Evolutionary conservation across 1,140 invertebrate species (phyloP).

Genomic region (Macrobrachium nipponense): DNA sequence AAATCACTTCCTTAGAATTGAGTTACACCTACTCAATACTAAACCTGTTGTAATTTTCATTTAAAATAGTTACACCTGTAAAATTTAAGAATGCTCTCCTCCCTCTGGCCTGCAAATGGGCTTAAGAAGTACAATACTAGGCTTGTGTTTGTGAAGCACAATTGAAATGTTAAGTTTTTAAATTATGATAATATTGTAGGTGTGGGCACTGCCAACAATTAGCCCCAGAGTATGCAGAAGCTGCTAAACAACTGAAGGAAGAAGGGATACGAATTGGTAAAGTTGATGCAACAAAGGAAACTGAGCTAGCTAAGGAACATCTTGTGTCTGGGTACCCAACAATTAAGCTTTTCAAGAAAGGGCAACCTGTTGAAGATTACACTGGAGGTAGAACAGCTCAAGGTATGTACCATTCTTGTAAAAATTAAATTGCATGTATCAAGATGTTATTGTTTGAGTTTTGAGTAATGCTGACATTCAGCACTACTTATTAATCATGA

Average conservation of each 20-base stretch:
- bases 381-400: conserved; percentile 66
- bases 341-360: conserved; percentile 68
- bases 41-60: too few species aligned
- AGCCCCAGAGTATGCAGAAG: conserved; percentile 67
- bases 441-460: too few species aligned
- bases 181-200: conserved; percentile 65
- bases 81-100: too few species aligned
- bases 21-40: too few species aligned
- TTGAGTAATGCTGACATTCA: too few species aligned
- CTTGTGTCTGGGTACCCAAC: conserved; percentile 66
- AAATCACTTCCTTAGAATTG: too few species aligned
- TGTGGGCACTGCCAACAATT: conserved; percentile 69
- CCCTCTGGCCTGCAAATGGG: too few species aligned
- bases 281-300: conserved; percentile 72
- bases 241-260: conserved; percentile 67
- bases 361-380: conserved; percentile 69
- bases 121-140: too few species aligned
- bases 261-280: conserved; percentile 70
- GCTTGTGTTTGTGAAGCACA: too few species aligned
- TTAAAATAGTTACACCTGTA: too few species aligned
- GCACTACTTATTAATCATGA: too few species aligned
- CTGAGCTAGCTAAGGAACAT: conserved; percentile 69
- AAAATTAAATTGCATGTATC: neutral
- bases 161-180: too few species aligned
- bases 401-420: conserved; percentile 28